Percentiles rank a stretch among this genome's conserved stretches.
These are phyloP conservation scores for Apeltes quadracus DNA, from an alignment of 2,113 vertebrate species.

Conservation along the genomic window DNA sequence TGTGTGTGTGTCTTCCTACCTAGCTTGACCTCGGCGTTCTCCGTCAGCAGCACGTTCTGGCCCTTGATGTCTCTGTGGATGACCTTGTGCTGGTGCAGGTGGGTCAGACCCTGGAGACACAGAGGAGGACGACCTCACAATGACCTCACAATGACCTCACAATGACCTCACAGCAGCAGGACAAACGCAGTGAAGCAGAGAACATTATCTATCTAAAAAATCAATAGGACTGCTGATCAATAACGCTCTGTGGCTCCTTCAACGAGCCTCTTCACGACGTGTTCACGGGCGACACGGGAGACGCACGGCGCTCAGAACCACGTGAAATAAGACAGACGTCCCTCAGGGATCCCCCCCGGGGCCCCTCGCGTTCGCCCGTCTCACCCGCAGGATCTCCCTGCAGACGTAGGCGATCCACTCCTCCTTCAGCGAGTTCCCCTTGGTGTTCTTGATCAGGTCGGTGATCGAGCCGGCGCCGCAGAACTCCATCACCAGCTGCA, in stretches of 20 bases:
- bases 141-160: neutral
- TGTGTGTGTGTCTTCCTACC: slow-evolving; percentile 81
- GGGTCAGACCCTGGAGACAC: slow-evolving; percentile 90
- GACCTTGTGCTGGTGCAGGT: slow-evolving; percentile 99
- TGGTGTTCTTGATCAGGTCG: slow-evolving; percentile 99
- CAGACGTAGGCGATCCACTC: slow-evolving; percentile 99
- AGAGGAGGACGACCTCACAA: neutral
- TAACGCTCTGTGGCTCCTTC: neutral
- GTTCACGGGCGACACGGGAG: neutral
- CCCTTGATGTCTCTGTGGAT: slow-evolving; percentile 99
- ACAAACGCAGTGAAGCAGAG: neutral
- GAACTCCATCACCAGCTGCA: slow-evolving; percentile 98
- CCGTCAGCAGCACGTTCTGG: slow-evolving; percentile 96
- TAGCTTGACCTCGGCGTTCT: slow-evolving; percentile 98
- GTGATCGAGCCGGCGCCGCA: slow-evolving; percentile 97
- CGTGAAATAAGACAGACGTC: slow-evolving; percentile 1
- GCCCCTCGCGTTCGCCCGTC: slow-evolving; percentile 3
- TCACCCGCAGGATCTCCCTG: slow-evolving; percentile 96
- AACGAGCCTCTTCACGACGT: neutral
- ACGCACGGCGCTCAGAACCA: neutral
- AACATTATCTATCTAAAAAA: too few relatives aligned
- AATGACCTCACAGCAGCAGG: neutral
- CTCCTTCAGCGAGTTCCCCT: slow-evolving; percentile 97
- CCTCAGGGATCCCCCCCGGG: neutral
- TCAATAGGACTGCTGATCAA: too few relatives aligned